phyloP scores from a whole-genome alignment of 2,797 vertebrate species.

The Diglossa cyanea region DNA sequence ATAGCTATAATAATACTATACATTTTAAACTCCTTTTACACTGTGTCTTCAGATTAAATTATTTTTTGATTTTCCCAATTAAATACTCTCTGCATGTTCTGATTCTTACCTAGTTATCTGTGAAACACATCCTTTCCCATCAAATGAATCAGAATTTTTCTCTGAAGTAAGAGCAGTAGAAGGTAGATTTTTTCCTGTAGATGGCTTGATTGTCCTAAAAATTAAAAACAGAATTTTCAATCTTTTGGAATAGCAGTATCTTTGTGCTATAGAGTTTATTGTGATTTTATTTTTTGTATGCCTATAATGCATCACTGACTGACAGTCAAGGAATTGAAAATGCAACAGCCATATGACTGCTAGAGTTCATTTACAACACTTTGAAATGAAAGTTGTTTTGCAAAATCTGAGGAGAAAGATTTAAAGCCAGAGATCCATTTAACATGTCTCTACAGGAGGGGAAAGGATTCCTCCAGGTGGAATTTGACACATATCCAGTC shows the following conservation, averaged over 20 bases:
- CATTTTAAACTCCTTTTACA: neutral
- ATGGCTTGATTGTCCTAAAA: neutral
- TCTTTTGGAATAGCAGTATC: neutral
- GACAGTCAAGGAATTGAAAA: neutral
- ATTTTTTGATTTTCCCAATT: neutral
- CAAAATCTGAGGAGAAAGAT: neutral
- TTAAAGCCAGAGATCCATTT: neutral
- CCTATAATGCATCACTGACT: neutral
- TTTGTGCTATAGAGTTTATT: neutral
- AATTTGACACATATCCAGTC: neutral
- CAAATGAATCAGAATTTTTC: neutral
- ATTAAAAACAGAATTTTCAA: neutral
- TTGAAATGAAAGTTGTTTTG: slow-evolving; percentile 18
- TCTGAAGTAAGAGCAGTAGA: neutral
- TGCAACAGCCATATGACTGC: neutral
- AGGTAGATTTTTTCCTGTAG: neutral
- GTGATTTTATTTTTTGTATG: neutral
- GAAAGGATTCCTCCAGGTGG: neutral
- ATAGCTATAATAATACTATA: neutral
- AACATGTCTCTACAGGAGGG: neutral
- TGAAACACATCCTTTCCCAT: neutral
- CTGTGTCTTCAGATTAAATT: neutral
- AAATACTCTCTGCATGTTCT: neutral
- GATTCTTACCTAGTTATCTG: neutral
- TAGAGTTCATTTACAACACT: neutral